Evolutionary conservation across 2,797 vertebrate genomes (phyloP).

Genomic region (Linurgus olivaceus): DNA sequence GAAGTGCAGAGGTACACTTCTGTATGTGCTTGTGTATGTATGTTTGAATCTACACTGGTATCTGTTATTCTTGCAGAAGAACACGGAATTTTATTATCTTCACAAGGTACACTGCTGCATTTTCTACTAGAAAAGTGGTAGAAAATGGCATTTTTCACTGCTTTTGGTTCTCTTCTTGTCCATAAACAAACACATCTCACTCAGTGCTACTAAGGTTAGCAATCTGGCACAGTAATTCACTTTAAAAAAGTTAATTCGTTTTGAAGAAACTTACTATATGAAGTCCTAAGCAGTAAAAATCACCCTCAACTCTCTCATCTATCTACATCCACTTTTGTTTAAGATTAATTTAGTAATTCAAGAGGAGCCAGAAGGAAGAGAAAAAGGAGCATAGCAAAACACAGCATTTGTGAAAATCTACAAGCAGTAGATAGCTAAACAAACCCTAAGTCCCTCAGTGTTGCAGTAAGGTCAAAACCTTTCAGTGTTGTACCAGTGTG

Average conservation of each 20-base stretch:
- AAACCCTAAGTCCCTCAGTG: slow-evolving; percentile 66
- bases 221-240: background rate
- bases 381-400: slow-evolving; percentile 3
- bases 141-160: background rate
- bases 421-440: slow-evolving; percentile 31
- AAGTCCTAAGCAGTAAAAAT: background rate
- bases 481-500: slow-evolving; percentile 74
- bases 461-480: slow-evolving; percentile 78
- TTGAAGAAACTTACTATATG: background rate
- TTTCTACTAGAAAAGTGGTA: background rate
- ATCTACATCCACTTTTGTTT: background rate
- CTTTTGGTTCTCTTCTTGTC: background rate
- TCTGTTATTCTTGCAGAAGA: background rate
- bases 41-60: background rate
- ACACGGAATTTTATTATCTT: background rate
- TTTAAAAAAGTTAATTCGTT: background rate
- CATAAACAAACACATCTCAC: background rate
- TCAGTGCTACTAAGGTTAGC: background rate
- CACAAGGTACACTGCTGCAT: background rate
- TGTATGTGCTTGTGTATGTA: too few relatives aligned
- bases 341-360: slow-evolving; percentile 12
- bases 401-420: slow-evolving; percentile 19
- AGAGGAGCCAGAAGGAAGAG: background rate
- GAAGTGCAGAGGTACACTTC: background rate
- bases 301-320: background rate